These are phyloP conservation scores for Engraulis encrasicolus DNA, from an alignment of 2,113 vertebrate species.

Conservation along the genomic window DNA sequence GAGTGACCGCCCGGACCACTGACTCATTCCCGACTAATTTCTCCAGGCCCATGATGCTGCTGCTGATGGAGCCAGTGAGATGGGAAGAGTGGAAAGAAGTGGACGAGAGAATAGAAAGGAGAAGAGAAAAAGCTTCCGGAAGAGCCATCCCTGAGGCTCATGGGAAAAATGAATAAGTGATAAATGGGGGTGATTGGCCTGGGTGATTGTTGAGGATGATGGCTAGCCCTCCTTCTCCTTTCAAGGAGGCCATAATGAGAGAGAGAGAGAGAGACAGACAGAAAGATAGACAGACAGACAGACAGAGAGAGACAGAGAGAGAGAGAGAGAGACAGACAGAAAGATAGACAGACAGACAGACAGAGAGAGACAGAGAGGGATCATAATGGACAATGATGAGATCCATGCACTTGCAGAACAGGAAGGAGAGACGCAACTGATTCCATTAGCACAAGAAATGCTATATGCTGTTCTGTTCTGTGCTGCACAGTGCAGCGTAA, in stretches of 20 bases:
- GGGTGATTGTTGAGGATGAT: not conserved
- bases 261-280: too few species aligned
- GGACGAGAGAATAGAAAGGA: too few species aligned
- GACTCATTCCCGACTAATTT: not conserved
- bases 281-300: too few species aligned
- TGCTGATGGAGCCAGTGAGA: too few species aligned
- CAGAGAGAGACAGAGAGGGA: too few species aligned
- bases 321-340: too few species aligned
- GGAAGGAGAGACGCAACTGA: not conserved
- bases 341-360: too few species aligned
- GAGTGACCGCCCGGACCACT: not conserved
- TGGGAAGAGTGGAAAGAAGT: too few species aligned
- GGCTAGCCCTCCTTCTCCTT: slow-evolving; percentile 6
- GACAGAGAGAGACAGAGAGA: too few species aligned
- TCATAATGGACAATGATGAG: not conserved
- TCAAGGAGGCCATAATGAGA: too few species aligned
- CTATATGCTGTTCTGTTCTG: not conserved
- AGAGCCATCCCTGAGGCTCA: not conserved
- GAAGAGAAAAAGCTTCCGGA: not conserved
- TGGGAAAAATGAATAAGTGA: not conserved
- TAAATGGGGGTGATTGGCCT: not conserved
- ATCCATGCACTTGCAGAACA: not conserved
- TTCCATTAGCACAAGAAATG: slow-evolving; percentile 14
- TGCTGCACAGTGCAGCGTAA: too few species aligned
- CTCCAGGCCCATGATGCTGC: too few species aligned